These are phyloP conservation scores for Clarias gariepinus DNA, from an alignment of 2,113 vertebrate species.

Conservation along the genomic window DNA sequence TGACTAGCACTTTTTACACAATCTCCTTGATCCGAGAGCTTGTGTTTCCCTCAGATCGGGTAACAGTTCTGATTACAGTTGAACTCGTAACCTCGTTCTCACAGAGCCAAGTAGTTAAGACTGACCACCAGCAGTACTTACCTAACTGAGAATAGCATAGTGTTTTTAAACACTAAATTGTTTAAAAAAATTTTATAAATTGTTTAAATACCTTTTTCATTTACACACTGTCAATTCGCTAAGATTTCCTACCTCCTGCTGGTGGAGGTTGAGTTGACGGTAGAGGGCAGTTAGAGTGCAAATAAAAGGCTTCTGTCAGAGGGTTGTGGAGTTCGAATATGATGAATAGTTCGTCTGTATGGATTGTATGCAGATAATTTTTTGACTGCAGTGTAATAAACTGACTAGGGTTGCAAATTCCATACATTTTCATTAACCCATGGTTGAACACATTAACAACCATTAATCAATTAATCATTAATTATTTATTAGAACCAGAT, in stretches of 20 bases:
- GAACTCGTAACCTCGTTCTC: constrained; percentile 28
- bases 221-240: background rate
- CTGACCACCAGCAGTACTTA: background rate
- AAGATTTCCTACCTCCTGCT: background rate
- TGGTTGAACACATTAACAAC: no score
- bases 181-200: no score
- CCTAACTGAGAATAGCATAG: background rate
- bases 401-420: background rate
- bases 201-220: background rate
- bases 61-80: constrained; percentile 1
- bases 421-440: no score
- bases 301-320: background rate
- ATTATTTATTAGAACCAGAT: no score
- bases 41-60: constrained; percentile 18
- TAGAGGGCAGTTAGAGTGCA: background rate
- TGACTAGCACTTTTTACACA: constrained; percentile 21
- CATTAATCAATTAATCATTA: no score
- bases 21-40: constrained; percentile 12
- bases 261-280: background rate
- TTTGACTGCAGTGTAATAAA: background rate
- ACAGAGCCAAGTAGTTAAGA: background rate
- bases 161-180: background rate
- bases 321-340: background rate
- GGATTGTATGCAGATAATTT: background rate
- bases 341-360: background rate